Conservation (phyloP, 2,113 vertebrate species). For the Halcyon senegalensis region DNA sequence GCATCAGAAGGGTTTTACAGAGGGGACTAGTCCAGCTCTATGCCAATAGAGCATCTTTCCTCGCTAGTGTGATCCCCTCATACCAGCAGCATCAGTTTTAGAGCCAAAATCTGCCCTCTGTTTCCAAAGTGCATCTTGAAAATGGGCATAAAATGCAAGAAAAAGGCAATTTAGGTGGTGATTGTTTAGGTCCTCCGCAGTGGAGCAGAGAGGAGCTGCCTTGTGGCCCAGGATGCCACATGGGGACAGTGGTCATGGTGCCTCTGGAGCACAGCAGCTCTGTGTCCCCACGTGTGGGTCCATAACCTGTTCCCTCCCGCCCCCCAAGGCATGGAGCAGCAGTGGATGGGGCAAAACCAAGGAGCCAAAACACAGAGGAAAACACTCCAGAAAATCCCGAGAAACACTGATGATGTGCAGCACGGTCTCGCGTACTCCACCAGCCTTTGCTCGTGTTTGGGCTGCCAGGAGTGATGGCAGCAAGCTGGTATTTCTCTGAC, state of each 20-base stretch:
- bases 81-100: background rate
- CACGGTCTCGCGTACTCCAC: background rate
- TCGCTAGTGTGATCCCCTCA: background rate
- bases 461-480: background rate
- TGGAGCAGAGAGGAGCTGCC: background rate
- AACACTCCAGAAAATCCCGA: background rate
- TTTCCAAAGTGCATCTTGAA: background rate
- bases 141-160: background rate
- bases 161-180: background rate
- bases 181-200: accelerated
- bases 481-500: background rate
- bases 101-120: background rate
- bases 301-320: accelerated
- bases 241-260: no score
- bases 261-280: background rate
- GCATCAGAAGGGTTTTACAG: background rate
- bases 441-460: background rate
- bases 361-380: background rate
- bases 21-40: background rate
- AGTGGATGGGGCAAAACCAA: background rate
- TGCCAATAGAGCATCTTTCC: background rate
- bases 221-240: background rate
- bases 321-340: background rate
- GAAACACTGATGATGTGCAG: background rate
- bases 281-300: accelerated